A percentile compares a stretch with the other conserved stretches of the same genome.
phyloP scores from a whole-genome alignment of 2,113 vertebrate species.

The Nothocercus nigrocapillus region DNA sequence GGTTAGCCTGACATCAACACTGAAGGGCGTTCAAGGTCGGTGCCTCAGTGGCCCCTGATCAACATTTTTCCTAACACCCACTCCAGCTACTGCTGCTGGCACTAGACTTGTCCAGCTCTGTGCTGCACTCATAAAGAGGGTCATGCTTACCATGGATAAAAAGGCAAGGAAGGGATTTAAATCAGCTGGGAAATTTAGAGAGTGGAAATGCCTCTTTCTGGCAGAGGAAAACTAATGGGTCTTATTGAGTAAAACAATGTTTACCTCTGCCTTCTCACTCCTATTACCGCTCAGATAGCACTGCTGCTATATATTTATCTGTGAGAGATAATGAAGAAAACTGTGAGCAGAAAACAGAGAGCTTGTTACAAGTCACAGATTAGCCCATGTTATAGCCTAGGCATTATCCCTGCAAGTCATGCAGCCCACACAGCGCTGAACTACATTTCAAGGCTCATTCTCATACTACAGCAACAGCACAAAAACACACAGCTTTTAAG shows the following conservation, averaged over 20 bases:
- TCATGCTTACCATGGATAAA: not conserved
- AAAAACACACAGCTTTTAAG: not conserved
- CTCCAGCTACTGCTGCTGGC: not conserved
- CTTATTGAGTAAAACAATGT: not conserved
- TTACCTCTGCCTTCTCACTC: not conserved
- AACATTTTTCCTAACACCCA: not conserved
- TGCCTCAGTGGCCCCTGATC: not conserved
- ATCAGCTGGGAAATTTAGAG: not conserved
- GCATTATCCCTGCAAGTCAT: constrained; percentile 6
- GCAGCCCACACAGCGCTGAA: constrained; percentile 35
- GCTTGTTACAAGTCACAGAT: constrained; percentile 39
- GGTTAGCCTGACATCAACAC: not conserved
- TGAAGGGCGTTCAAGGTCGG: not conserved
- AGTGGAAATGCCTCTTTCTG: not conserved
- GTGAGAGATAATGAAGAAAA: constrained; percentile 23
- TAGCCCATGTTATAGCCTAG: not conserved
- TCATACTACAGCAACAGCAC: not conserved
- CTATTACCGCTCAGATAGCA: not conserved
- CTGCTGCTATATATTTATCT: not conserved
- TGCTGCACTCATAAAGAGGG: not conserved
- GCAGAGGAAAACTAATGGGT: not conserved
- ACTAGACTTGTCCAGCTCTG: not conserved
- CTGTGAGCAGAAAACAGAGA: constrained; percentile 14
- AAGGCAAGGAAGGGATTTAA: not conserved
- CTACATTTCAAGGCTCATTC: not conserved